Evolutionary conservation across 1,140 invertebrate genomes (phyloP).

Genomic region (Drosophila lowei): DNA sequence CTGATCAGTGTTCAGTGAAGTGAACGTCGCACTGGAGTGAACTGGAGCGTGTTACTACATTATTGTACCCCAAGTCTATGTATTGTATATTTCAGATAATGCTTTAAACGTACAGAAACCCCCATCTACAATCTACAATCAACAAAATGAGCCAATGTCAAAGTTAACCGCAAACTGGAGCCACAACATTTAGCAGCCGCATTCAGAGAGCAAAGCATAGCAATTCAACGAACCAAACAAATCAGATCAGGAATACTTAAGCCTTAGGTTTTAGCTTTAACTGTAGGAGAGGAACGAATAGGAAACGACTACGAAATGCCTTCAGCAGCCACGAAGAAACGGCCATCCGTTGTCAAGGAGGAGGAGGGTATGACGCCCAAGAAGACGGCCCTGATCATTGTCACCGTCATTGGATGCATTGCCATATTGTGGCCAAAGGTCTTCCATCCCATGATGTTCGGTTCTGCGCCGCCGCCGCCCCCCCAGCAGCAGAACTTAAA

Average conservation of each 20-base stretch:
- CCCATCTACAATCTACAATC: constrained; percentile 22
- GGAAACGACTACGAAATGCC: constrained; percentile 39
- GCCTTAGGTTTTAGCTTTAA: constrained; percentile 49
- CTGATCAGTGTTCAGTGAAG: too few relatives aligned
- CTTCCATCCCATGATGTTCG: constrained; percentile 94
- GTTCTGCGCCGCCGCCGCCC: constrained; percentile 82
- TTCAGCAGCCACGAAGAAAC: constrained; percentile 43
- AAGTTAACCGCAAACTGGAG: constrained; percentile 60
- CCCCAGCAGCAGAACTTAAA: constrained; percentile 73
- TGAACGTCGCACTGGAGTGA: neutral
- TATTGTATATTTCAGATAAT: constrained; percentile 70
- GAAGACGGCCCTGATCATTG: constrained; percentile 93
- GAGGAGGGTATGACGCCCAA: constrained; percentile 89
- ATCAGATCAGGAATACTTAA: constrained; percentile 39
- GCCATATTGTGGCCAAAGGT: constrained; percentile 97
- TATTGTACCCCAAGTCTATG: neutral
- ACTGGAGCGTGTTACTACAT: constrained; percentile 40
- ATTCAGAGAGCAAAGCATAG: constrained; percentile 20
- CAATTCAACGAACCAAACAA: constrained; percentile 31
- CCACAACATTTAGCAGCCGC: constrained; percentile 37
- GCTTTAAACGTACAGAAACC: constrained; percentile 55
- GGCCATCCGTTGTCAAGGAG: constrained; percentile 40
- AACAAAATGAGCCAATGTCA: constrained; percentile 67
- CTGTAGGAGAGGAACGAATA: neutral
- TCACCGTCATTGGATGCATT: constrained; percentile 96